phyloP scores from a whole-genome alignment of 2,888 invertebrate genomes.

The Tiliacea citrago region DNA sequence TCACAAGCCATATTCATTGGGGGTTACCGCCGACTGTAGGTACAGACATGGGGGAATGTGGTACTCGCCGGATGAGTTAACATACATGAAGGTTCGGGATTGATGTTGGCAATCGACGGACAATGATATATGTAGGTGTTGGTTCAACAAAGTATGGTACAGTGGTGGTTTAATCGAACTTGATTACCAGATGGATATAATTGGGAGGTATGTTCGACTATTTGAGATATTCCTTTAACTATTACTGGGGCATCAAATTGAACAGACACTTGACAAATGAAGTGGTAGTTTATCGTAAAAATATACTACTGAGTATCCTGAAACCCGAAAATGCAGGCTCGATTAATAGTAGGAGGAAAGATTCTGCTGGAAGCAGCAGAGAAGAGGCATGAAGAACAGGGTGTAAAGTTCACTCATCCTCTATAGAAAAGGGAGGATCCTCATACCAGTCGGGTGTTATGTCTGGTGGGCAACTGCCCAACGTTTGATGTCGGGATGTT shows the following conservation, averaged over 20 bases:
- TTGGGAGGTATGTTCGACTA: neutral
- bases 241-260: neutral
- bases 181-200: neutral
- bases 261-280: neutral
- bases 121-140: neutral
- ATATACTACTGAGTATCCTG: neutral
- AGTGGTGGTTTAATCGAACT: neutral
- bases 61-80: constrained; percentile 35
- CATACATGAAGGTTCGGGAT: constrained; percentile 15
- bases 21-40: constrained; percentile 23
- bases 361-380: neutral
- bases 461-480: too few relatives aligned
- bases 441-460: too few relatives aligned
- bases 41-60: constrained; percentile 17
- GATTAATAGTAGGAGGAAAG: neutral
- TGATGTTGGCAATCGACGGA: constrained; percentile 24
- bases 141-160: too few relatives aligned
- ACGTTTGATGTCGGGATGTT: too few relatives aligned
- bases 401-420: too few relatives aligned
- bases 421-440: too few relatives aligned
- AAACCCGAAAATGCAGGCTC: neutral
- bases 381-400: too few relatives aligned
- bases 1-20: constrained; percentile 49
- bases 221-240: too few relatives aligned
- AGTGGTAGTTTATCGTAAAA: neutral